Percentiles rank a stretch among this genome's conserved stretches.
These are phyloP conservation scores for Acleris holmiana DNA, from an alignment of 2,888 invertebrate species.

Conservation along the genomic window DNA sequence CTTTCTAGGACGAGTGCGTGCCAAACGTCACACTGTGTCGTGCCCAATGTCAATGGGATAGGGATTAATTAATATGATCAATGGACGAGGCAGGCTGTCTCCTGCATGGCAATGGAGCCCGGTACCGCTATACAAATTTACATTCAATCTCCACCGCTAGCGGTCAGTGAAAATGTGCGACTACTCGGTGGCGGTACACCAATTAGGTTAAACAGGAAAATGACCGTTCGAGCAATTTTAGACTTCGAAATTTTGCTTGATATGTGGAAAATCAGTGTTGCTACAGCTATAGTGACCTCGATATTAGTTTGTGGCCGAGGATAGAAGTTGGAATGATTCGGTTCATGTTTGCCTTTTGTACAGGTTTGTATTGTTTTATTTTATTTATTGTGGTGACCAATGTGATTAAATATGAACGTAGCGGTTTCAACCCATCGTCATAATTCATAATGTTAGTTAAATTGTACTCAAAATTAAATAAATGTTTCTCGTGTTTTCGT, in stretches of 20 bases:
- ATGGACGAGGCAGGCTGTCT: conserved; percentile 58
- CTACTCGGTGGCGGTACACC: conserved; percentile 69
- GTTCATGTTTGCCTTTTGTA: conserved; percentile 62
- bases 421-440: no score
- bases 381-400: conserved; percentile 35
- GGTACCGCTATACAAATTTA: conserved; percentile 80
- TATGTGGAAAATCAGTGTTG: conserved; percentile 67
- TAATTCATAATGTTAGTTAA: no score
- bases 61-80: conserved; percentile 72
- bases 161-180: conserved; percentile 79
- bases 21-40: conserved; percentile 34
- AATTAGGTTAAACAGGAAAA: conserved; percentile 75
- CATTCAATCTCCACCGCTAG: conserved; percentile 70
- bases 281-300: conserved; percentile 51
- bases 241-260: conserved; percentile 68
- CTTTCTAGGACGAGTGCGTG: conserved; percentile 45
- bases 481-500: no score
- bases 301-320: conserved; percentile 57
- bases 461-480: no score
- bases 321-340: conserved; percentile 71
- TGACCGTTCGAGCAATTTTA: conserved; percentile 71
- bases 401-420: no score
- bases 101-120: conserved; percentile 72
- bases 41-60: conserved; percentile 47
- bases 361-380: conserved; percentile 60